These are phyloP conservation scores for Cichlasoma orientale DNA, from an alignment of 2,797 vertebrate species.

Conservation along the genomic window DNA sequence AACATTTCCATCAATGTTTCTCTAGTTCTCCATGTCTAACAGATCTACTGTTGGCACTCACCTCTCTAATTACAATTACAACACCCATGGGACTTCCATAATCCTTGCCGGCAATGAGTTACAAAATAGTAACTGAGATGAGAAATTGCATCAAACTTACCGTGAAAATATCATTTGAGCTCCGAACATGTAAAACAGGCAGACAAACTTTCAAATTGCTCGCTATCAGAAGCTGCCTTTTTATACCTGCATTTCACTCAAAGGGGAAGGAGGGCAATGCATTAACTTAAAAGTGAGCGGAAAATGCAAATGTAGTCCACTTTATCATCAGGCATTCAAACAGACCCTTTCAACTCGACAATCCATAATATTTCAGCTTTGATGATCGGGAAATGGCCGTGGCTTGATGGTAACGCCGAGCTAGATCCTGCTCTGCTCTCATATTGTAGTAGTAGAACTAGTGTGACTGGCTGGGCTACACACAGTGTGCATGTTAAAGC, in stretches of 20 bases:
- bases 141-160: constrained; percentile 31
- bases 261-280: constrained; percentile 39
- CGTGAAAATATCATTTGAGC: constrained; percentile 39
- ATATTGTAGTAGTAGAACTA: constrained; percentile 24
- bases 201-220: constrained; percentile 59
- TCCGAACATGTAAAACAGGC: constrained; percentile 46
- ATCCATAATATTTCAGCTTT: constrained; percentile 70
- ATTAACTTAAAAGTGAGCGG: constrained; percentile 61
- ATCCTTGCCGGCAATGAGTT: constrained; percentile 42
- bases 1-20: constrained; percentile 22
- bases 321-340: constrained; percentile 65
- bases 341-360: constrained; percentile 60
- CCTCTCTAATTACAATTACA: constrained; percentile 63
- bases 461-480: constrained; percentile 57
- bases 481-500: constrained; percentile 76
- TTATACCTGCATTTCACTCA: constrained; percentile 50
- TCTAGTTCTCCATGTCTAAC: constrained; percentile 29
- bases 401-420: constrained; percentile 34
- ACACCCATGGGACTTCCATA: constrained; percentile 41
- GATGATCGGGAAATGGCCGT: constrained; percentile 58
- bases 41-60: constrained; percentile 50
- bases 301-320: constrained; percentile 66
- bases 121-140: constrained; percentile 28
- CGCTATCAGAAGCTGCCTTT: constrained; percentile 43
- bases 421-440: constrained; percentile 34